Evolutionary conservation across 2,113 vertebrate species (phyloP).

Genomic region (Pelusios castaneus): DNA sequence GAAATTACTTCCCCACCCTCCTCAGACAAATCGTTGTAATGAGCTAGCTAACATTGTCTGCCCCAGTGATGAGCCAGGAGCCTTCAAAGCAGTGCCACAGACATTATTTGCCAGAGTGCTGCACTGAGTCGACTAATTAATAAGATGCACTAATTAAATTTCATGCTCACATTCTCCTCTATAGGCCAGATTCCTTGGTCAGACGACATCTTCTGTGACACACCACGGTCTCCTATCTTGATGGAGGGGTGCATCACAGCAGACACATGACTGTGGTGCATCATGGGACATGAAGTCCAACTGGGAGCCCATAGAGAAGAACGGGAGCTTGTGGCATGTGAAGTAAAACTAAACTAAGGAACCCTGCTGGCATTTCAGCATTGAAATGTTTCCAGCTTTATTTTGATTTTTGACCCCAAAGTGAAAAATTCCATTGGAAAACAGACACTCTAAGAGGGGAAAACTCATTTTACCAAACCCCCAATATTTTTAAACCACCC

Average conservation of each 20-base stretch:
- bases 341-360: not conserved
- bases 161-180: not conserved
- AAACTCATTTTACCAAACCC: not conserved
- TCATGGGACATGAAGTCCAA: not conserved
- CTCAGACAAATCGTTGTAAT: not conserved
- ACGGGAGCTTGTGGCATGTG: not conserved
- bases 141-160: not conserved
- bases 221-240: not conserved
- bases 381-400: not conserved
- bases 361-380: not conserved
- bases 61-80: not conserved
- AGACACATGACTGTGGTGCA: not conserved
- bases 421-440: not conserved
- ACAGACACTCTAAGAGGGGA: not conserved
- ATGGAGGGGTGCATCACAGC: not conserved
- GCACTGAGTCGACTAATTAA: not conserved
- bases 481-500: not conserved
- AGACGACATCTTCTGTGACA: no score
- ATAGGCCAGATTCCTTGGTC: not conserved
- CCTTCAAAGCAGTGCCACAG: not conserved
- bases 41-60: not conserved
- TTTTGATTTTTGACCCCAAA: not conserved
- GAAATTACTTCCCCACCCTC: not conserved
- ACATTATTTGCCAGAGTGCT: not conserved
- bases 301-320: not conserved